Conservation (phyloP, 2,888 invertebrate genomes). For the Eristalis tenax region DNA sequence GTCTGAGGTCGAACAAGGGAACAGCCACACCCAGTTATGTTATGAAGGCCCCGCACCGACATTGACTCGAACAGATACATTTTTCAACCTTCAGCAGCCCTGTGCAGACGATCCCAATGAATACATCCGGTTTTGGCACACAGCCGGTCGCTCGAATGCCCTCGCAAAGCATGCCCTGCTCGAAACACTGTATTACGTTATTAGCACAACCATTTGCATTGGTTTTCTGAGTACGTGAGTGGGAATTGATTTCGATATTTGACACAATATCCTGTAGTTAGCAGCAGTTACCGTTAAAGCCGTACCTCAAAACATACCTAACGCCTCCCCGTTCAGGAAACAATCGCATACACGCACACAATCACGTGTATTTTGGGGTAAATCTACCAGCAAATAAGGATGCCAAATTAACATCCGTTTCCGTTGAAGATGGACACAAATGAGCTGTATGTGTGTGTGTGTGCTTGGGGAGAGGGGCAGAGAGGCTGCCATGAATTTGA, state of each 20-base stretch:
- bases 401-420: constrained; percentile 12
- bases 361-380: not conserved
- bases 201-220: constrained; percentile 33
- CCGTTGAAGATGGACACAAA: not conserved
- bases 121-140: not conserved
- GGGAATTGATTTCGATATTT: constrained; percentile 24
- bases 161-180: not conserved
- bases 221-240: not conserved
- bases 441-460: not conserved
- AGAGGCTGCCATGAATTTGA: not conserved
- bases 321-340: not conserved
- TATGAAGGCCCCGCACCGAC: not conserved
- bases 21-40: not conserved
- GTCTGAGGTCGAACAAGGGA: not conserved
- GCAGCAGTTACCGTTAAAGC: not conserved
- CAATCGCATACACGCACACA: not conserved
- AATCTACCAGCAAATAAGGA: constrained; percentile 1
- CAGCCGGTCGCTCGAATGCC: not conserved
- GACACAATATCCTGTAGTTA: constrained; percentile 15
- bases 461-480: no score
- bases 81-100: not conserved
- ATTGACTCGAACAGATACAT: not conserved
- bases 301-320: not conserved
- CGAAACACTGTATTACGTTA: constrained; percentile 3
- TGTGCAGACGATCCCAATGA: not conserved